Base-by-base conservation (phyloP, 2,888 invertebrate species). In the Scaptomyza parva region DNA sequence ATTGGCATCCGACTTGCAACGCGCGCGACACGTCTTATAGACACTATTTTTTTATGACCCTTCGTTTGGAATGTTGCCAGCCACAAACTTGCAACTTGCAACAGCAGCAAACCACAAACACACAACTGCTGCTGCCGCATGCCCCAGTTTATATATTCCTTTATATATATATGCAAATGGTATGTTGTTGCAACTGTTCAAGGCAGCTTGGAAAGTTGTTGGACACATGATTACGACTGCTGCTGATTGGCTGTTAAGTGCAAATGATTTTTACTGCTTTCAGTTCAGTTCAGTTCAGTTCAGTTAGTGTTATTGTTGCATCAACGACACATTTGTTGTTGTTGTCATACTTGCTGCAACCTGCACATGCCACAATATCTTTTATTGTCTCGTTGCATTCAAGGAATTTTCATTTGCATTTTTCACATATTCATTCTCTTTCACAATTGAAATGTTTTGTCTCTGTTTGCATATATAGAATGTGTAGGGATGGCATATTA, bases 211-310 rank as follows among this genome's bases (percentile, higher is more conserved):
- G 22, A 43, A 48, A n/a, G n/a, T n/a, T n/a, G 40, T 51, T 51
- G 50, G 53, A 28, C 71, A 53, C 50, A 60, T 53, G 52, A 68
- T 68, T 52, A 51, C 45, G 43, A 68, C 22, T 53, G 37, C 41
- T 37, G 43, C 62, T 59, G 45, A 73, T 78, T 78, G 80, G 55
- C 85, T 80, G 85, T 70, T 80, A 78, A 85, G 69, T 75, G 66
- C 24, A 71, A 70, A 76, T 64, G 76, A 71, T 47, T 63, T 52
- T 65, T 45, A 59, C 35, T 55, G 64, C 69, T 61, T 37, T 18
- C 45, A 18, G 1, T 28, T 28, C 48, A 53, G 33, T 47, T 26
- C 71, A 3, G 11, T 30, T 30, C 28, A 28, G 9, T 28, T 28
- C 28, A n/a, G n/a, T n/a, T 28, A 64, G 53, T 55, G 61, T 51